Percentiles rank a stretch among this genome's conserved stretches.
Evolutionary conservation across 37 sponge, comb jelly and placozoan species (phyloP).

Genomic region (Aplysina aerophoba): DNA sequence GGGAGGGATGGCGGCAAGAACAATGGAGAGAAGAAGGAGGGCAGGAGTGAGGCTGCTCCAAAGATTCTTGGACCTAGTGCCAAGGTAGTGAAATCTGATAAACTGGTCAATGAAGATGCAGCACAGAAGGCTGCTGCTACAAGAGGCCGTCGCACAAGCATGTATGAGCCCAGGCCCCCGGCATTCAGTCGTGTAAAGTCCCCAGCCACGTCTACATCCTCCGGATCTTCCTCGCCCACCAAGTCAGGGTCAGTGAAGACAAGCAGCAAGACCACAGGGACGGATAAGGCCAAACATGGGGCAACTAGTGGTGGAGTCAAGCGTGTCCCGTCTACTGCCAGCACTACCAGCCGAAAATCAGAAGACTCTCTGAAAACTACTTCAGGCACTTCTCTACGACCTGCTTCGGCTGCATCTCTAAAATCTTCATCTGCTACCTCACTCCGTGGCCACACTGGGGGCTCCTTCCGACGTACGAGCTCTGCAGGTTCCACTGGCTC

Average conservation of each 20-base stretch:
- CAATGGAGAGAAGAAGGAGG: too few relatives aligned
- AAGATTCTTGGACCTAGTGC: too few relatives aligned
- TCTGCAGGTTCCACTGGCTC: too few relatives aligned
- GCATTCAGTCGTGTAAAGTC: slow-evolving; percentile 5
- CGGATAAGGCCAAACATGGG: too few relatives aligned
- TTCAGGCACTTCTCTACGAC: neutral
- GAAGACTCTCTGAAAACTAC: neutral
- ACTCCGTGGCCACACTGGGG: neutral
- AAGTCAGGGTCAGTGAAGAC: too few relatives aligned
- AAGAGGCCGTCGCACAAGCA: slow-evolving; percentile 10
- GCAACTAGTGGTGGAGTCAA: neutral
- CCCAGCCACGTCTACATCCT: slow-evolving; percentile 4
- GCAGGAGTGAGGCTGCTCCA: too few relatives aligned
- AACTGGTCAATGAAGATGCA: neutral
- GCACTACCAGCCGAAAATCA: slow-evolving; percentile 10
- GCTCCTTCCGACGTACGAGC: too few relatives aligned
- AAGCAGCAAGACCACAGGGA: too few relatives aligned
- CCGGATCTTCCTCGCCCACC: neutral
- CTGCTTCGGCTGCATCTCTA: neutral
- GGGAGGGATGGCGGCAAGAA: too few relatives aligned
- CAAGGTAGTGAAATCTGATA: too few relatives aligned
- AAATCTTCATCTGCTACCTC: slow-evolving; percentile 25
- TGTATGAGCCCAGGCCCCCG: slow-evolving; percentile 18
- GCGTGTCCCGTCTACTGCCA: neutral
- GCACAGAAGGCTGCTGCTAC: neutral